Evolutionary conservation across 1,140 invertebrate genomes (phyloP), one percentile per base, ranked within the genome.

Genomic region (Macrosteles quadrilineatus): DNA sequence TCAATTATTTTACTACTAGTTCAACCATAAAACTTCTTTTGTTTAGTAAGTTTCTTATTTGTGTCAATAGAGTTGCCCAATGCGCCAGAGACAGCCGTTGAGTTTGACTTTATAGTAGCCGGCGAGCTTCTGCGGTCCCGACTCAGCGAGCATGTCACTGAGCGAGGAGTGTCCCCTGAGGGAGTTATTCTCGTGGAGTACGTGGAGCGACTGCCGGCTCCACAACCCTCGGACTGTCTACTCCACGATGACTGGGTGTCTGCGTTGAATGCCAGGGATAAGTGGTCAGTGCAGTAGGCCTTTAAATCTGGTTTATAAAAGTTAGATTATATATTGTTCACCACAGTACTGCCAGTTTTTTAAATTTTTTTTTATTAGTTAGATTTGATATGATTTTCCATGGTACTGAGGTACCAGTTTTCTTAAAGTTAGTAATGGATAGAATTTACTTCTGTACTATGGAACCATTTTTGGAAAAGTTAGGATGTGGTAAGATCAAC

Each of bases 241-340:
- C 85, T 95, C 75, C 95, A 98, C 79, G 94, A 98, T 82, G 96
- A 98, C 80, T 98, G 97, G 97, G 94, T 98, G 12, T 90, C 91
- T 59, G 89, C 93, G 40, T 89, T 97, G 25, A 87, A 91, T 73
- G 85, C 87, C 63, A 81, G 82, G 70, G 85, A 87, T 27, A 88
- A 91, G 82, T 96, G 92, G 91, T 90, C 80, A 77, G 69, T 78
- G 4, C 36, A 43, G 17, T 17, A 43, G 36, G 9, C n/a, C n/a
- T n/a, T n/a, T n/a, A n/a, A n/a, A n/a, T n/a, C n/a, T n/a, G n/a
- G n/a, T 67, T 43, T 68, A 66, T 29, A 65, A 23, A 53, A 12
- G 11, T 55, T 11, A 9, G n/a, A 53, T 63, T 63, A 63, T 27
- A 11, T 43, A 43, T 43, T 9, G 9, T 43, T 43, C n/a, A n/a